These are phyloP conservation scores for Parotia lawesii DNA, from an alignment of 2,113 vertebrate genomes.

Conservation along the genomic window DNA sequence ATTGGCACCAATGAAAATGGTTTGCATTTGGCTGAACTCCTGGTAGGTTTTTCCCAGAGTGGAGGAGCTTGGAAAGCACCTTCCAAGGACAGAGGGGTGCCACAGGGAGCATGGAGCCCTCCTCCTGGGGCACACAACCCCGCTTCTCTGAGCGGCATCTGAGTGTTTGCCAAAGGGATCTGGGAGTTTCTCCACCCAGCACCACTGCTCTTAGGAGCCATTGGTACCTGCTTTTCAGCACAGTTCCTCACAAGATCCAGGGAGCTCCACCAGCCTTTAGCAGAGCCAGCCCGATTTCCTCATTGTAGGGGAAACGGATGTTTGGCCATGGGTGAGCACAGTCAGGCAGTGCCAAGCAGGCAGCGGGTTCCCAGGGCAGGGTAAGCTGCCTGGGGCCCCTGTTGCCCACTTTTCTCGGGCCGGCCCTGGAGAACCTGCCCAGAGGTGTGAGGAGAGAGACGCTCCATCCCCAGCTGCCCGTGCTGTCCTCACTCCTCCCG, in stretches of 20 bases:
- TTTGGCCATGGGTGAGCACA: background rate
- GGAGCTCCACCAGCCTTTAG: background rate
- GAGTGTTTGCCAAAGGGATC: background rate
- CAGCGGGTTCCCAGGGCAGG: background rate
- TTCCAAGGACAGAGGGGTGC: background rate
- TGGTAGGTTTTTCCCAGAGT: background rate
- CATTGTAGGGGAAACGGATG: fast-evolving
- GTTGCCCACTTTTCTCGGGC: fast-evolving
- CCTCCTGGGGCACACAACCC: background rate
- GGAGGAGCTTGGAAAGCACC: background rate
- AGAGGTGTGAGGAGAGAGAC: background rate
- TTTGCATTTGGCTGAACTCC: background rate
- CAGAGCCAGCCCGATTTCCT: background rate
- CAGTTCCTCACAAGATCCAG: background rate
- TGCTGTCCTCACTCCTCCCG: background rate
- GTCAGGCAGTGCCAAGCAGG: background rate
- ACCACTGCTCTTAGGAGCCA: background rate
- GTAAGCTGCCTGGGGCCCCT: fast-evolving
- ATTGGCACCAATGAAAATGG: background rate
- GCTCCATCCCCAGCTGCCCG: background rate
- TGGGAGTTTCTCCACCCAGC: no score
- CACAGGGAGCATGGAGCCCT: background rate
- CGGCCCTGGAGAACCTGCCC: background rate
- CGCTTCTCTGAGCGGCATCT: fast-evolving
- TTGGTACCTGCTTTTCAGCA: background rate